Conservation (phyloP, 1,140 invertebrate species). For the Mylabris phalerata region DNA sequence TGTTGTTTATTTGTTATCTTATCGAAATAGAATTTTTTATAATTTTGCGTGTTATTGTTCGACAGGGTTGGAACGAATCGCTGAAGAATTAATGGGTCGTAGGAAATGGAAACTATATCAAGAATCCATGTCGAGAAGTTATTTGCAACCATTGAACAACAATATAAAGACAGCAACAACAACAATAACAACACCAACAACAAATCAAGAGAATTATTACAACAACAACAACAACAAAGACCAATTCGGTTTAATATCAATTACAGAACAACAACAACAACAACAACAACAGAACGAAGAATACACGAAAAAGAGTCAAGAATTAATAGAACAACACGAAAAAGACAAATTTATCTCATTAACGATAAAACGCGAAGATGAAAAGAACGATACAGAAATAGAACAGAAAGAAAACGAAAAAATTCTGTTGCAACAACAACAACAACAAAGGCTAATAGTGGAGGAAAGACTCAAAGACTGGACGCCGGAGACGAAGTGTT, state of each 20-base stretch:
- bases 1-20: neutral
- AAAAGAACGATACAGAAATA: constrained; percentile 29
- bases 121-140: constrained; percentile 66
- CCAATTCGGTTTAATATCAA: neutral
- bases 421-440: neutral
- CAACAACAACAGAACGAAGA: constrained; percentile 22
- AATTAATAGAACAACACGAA: constrained; percentile 27
- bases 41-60: constrained; percentile 2
- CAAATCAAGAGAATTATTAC: constrained; percentile 17
- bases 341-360: constrained; percentile 20
- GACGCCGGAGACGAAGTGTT: constrained; percentile 78
- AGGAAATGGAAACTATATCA: constrained; percentile 89
- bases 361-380: constrained; percentile 16
- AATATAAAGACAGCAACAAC: constrained; percentile 34
- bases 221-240: constrained; percentile 21
- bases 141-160: constrained; percentile 43
- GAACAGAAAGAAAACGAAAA: constrained; percentile 30
- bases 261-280: constrained; percentile 27
- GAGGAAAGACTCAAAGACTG: constrained; percentile 57
- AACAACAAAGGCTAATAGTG: constrained; percentile 6
- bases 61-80: constrained; percentile 87
- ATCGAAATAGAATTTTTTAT: neutral
- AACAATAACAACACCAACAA: constrained; percentile 25
- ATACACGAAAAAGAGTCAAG: constrained; percentile 28
- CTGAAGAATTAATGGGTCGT: constrained; percentile 91